Evolutionary conservation across 2,113 vertebrate genomes (phyloP), one percentile per base, ranked within the genome.

Genomic region (Oryzias celebensis): DNA sequence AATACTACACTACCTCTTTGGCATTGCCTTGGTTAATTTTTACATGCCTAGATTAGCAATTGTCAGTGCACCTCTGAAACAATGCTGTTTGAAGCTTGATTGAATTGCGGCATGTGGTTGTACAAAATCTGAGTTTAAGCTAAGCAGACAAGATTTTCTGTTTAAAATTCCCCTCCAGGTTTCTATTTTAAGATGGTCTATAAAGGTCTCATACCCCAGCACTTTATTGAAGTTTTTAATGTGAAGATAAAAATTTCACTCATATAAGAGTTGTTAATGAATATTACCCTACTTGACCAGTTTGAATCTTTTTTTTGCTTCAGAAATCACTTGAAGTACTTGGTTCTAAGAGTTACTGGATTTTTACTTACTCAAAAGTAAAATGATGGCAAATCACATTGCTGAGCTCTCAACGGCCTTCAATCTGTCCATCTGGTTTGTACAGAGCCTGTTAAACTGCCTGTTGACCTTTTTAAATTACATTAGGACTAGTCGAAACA

Each of bases 11-110:
- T 47, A 41, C 69, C 79, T 75, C 52, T 64, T 1, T 4, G 47
- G 28, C 82, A 71, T 86, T 78, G 70, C 57, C 74, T 73, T 65
- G 48, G 82, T 82, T 88, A 86, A 87, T 87, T 71, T 36, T 87
- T 85, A 82, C 58, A 23, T 64, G 16, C 44, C 55, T 54, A 46
- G 24, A 57, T 59, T 71, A 62, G 55, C 46, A 54, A 57, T 59
- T 70, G 28, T 56, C 70, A 68, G 68, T 45, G 52, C 23, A 14
- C 15, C 2, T 3, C 84, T 85, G 76, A 66, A 41, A 52, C 42
- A 65, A 52, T 52, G 43, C 46, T 42, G 45, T 55, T n/a, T 14
- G 57, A 24, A 26, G 41, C 56, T 67, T 63, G 73, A 64, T 68
- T 44, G 69, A 73, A 66, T 62, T 73, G 62, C 48, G 24, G 70